A percentile compares a stretch with the other conserved stretches of the same genome.
These are phyloP conservation scores for Camelus dromedarius DNA, from an alignment of 2,113 vertebrate genomes.

Conservation along the genomic window DNA sequence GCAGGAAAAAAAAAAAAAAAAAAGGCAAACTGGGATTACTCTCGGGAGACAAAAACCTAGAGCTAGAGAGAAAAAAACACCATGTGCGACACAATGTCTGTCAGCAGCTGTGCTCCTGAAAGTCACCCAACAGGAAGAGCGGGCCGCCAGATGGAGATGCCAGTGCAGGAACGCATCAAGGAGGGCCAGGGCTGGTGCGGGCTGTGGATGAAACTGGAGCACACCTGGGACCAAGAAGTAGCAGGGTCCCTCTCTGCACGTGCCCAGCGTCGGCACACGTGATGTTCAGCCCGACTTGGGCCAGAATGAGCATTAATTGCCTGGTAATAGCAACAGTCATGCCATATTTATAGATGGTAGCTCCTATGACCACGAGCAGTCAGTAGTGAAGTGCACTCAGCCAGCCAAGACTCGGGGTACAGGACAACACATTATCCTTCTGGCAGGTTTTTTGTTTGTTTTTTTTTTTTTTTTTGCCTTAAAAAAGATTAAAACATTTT, in stretches of 20 bases:
- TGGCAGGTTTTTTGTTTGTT: too few species aligned
- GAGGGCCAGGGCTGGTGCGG: background rate
- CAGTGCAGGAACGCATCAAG: background rate
- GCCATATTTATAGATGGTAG: fast-evolving
- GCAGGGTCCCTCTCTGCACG: background rate
- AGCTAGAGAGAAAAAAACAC: background rate
- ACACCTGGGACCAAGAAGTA: background rate
- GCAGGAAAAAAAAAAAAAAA: background rate
- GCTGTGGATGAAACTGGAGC: background rate
- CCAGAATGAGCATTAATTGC: background rate
- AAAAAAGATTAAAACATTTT: background rate
- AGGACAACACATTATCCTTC: background rate
- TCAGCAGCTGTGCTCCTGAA: slow-evolving; percentile 57
- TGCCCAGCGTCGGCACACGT: fast-evolving
- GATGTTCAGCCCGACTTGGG: background rate
- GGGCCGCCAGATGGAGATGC: slow-evolving; percentile 36
- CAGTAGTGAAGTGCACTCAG: background rate
- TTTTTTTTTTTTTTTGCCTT: background rate
- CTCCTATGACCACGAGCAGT: fast-evolving
- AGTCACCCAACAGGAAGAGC: slow-evolving; percentile 45
- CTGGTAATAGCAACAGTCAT: background rate
- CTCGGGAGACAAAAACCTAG: background rate
- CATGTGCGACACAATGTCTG: background rate
- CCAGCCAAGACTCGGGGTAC: background rate
- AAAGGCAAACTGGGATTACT: background rate